Evolutionary conservation across 1,140 invertebrate genomes (phyloP), one percentile per base, ranked within the genome.

Genomic region (Ceratitis capitata): DNA sequence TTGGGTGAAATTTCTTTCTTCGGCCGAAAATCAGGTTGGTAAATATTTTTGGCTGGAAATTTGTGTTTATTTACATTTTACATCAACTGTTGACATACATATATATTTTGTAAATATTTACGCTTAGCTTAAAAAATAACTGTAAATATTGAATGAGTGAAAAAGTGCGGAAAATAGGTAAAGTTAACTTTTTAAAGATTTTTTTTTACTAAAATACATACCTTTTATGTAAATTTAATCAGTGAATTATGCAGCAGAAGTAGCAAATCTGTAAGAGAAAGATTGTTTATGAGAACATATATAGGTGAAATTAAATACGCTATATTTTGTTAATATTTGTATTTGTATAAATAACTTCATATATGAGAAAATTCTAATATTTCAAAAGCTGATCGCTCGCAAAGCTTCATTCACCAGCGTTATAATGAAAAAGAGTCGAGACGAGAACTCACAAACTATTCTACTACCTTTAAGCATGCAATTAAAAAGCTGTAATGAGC

Each of bases 1-100:
- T 69, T 69, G 61, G 16, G 61, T 69, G 61, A 69, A 69, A 69
- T 69, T 69, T 39, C 32, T 69, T 39, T 61, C 23, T 69, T 69
- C 16, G 32, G 2, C 7, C 26, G 10, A 64, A 64, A 32, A 35
- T 69, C 32, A 35, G 32, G 32, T 69, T 69, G 61, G 9, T 69
- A 19, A 35, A 69, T 69, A 69, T 29, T 26, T 32, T 23, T 61
- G 14, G 2, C 19, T 23, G 23, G 23, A 35, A 69, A 35, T 4
- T 32, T n/a, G 61, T 69, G 61, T 39, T 61, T 61, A 16, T 29
- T 61, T 61, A 61, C 58, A 32, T 61, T 61, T 61, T 32, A 4
- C 56, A 61, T 32, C 58, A 61, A 23, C 26, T 61, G 26, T 14
- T n/a, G 19, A 53, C 51, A 53, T n/a, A 47, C n/a, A n/a, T n/a